Evolutionary conservation across 2,888 invertebrate species (phyloP), one percentile per base, ranked within the genome.

Genomic region (Panopea generosa): DNA sequence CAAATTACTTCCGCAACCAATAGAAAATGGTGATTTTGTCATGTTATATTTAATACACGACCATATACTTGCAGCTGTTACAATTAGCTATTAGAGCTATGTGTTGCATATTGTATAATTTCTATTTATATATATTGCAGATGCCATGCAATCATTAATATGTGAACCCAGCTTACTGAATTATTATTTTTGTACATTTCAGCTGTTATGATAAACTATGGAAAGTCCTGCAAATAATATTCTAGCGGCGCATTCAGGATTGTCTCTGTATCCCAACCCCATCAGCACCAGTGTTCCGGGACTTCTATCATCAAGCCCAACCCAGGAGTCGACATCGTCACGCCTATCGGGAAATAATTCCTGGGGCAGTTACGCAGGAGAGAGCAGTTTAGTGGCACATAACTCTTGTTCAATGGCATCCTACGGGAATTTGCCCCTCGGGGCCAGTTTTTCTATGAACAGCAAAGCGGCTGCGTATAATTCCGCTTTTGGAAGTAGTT

Each of bases 391-490:
- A 14, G 83, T 83, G 27, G 84, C 84, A 16, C 89, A 89, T 74
- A 90, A 89, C 66, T 88, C 87, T 38, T 90, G 89, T 62, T 86
- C 89, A 56, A 87, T 89, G 88, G 84, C 86, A n/a, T 86, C 88
- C 7, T 89, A 89, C 78, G 85, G 88, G 18, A 89, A 89, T 63
- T 83, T 89, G 26, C 89, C 87, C 72, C 78, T 90, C 20, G 89
- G 90, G 43, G 86, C 89, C 7, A 86, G 87, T 18, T 87, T 89
- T 78, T 83, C 86, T 49, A 88, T 88, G 87, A 88, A 88, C 82
- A 86, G 85, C 66, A 89, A 89, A 75, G 84, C 86, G 14, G 83
- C 84, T 9, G 86, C 87, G 7, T 89, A 90, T 71, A 87, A 87
- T 62, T 87, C 88, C 50, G 77, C 84, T 38, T 86, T 86, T 65